These are phyloP conservation scores for Hirtodrosophila alboralis DNA, from an alignment of 2,888 invertebrate species.

Conservation along the genomic window DNA sequence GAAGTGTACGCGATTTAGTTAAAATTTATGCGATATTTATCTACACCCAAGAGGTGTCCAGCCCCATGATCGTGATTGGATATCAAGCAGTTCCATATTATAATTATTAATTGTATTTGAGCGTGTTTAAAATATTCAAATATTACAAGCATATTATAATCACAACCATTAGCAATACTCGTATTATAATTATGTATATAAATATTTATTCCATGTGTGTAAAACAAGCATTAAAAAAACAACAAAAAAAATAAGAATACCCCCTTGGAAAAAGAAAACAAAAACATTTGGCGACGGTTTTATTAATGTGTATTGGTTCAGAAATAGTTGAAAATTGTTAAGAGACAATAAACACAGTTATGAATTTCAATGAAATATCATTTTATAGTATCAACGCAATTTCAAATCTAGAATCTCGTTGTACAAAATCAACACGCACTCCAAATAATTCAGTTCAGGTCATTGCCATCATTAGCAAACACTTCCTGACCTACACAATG, in stretches of 20 bases:
- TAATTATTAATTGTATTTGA: not conserved
- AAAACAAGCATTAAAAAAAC: constrained; percentile 56
- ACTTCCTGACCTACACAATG: constrained; percentile 41
- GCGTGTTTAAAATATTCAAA: constrained; percentile 2
- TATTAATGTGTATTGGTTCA: constrained; percentile 26
- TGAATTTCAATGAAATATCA: not conserved
- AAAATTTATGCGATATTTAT: not conserved
- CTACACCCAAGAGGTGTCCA: too few relatives aligned
- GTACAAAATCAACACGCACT: too few relatives aligned
- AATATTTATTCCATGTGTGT: constrained; percentile 61
- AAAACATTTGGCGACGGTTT: constrained; percentile 30
- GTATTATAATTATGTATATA: constrained; percentile 14
- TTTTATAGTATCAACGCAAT: too few relatives aligned
- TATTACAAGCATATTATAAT: constrained; percentile 13
- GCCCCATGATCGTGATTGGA: too few relatives aligned
- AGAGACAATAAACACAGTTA: too few relatives aligned
- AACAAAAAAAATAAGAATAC: constrained; percentile 48
- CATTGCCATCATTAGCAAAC: constrained; percentile 17
- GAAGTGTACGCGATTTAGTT: constrained; percentile 32
- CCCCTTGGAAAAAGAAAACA: constrained; percentile 28
- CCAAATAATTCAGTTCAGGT: too few relatives aligned
- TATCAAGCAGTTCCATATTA: too few relatives aligned
- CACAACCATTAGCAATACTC: constrained; percentile 25
- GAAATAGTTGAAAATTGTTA: not conserved
- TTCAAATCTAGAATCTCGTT: too few relatives aligned